phyloP scores from a whole-genome alignment of 1,140 invertebrate genomes.

The Bombus soroeensis region DNA sequence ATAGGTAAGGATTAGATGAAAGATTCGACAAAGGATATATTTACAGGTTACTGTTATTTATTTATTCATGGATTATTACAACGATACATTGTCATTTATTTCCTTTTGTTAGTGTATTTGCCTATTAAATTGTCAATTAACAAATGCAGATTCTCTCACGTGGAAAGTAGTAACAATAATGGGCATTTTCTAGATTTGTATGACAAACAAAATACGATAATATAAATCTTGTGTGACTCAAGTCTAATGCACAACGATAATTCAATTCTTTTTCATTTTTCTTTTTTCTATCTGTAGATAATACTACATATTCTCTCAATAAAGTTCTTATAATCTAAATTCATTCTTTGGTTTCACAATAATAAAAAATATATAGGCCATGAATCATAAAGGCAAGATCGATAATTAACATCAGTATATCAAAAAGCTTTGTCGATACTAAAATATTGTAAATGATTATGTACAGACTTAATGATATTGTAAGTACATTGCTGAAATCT shows the following conservation, averaged over 20 bases:
- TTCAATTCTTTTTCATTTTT: background rate
- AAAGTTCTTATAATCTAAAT: background rate
- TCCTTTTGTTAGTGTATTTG: background rate
- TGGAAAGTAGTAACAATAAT: background rate
- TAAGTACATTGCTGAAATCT: conserved; percentile 51
- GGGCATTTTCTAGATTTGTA: conserved; percentile 34
- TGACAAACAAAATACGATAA: background rate
- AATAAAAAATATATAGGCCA: background rate
- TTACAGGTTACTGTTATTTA: background rate
- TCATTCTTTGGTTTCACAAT: background rate
- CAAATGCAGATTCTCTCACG: background rate
- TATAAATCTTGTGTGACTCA: background rate
- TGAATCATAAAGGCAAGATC: background rate
- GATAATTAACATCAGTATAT: conserved; percentile 37
- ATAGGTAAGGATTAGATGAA: conserved; percentile 2
- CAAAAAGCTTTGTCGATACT: conserved; percentile 59
- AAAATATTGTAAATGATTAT: conserved; percentile 59
- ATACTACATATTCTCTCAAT: background rate
- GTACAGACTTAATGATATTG: conserved; percentile 56
- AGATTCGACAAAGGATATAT: too few species aligned
- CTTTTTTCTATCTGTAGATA: background rate
- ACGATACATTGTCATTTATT: background rate
- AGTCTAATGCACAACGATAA: background rate
- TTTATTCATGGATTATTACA: background rate
- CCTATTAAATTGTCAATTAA: conserved; percentile 42